A percentile compares a stretch with the other conserved stretches of the same genome.
Conservation (phyloP, 1,140 invertebrate genomes). For the Chelonus insularis region DNA sequence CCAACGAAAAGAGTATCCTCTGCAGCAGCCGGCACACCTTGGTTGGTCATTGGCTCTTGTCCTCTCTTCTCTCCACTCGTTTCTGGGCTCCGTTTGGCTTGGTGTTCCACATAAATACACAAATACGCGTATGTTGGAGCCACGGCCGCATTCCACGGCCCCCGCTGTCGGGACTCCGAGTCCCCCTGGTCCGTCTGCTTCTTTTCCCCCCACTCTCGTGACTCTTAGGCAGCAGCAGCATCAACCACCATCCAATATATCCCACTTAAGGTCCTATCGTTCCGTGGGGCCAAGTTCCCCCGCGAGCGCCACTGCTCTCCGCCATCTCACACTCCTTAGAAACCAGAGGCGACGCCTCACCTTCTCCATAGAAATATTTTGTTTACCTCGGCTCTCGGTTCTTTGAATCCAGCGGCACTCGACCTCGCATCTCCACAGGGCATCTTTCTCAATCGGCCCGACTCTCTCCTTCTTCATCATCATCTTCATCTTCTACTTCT, state of each 20-base stretch:
- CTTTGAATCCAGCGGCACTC: constrained; percentile 50
- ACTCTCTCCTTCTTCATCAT: constrained; percentile 18
- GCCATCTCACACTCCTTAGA: neutral
- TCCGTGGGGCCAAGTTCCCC: neutral
- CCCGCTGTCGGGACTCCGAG: constrained; percentile 31
- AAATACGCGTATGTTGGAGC: constrained; percentile 53
- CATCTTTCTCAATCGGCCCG: constrained; percentile 45
- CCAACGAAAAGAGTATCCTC: constrained; percentile 47
- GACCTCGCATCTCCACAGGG: constrained; percentile 38
- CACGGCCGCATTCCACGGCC: constrained; percentile 57
- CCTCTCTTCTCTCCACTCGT: constrained; percentile 23
- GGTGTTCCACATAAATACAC: constrained; percentile 59
- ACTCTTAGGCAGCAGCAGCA: too few species aligned
- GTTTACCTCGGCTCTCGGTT: constrained; percentile 54
- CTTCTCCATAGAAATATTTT: constrained; percentile 51
- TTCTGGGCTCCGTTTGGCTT: constrained; percentile 16
- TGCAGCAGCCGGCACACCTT: constrained; percentile 47
- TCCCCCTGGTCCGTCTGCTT: constrained; percentile 27
- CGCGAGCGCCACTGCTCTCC: constrained; percentile 2
- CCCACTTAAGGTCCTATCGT: neutral
- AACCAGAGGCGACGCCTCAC: constrained; percentile 8
- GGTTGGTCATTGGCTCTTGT: constrained; percentile 56
- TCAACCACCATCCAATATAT: neutral
- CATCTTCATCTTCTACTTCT: constrained; percentile 9
- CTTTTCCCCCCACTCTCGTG: neutral